Conservation (phyloP, 2,888 invertebrate species). For the Lochmaea capreae region DNA sequence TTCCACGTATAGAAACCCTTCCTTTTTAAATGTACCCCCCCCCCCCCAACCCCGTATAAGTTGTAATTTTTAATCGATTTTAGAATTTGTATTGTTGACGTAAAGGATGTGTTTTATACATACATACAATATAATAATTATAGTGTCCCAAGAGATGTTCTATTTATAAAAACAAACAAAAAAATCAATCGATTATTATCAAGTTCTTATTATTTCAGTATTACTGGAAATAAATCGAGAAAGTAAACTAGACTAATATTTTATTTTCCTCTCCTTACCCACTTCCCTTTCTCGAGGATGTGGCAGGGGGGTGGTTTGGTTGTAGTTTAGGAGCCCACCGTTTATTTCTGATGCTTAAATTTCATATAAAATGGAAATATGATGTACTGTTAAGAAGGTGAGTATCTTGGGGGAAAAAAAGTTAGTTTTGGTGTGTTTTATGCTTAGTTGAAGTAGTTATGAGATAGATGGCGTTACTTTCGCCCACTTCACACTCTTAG, state of each 20-base stretch:
- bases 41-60: neutral
- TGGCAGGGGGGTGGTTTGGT: too few species aligned
- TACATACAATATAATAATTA: conserved; percentile 41
- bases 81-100: conserved; percentile 41
- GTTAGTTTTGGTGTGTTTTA: too few species aligned
- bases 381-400: too few species aligned
- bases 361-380: too few species aligned
- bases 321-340: too few species aligned
- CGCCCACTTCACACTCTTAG: too few species aligned
- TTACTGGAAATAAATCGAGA: conserved; percentile 43
- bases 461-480: too few species aligned
- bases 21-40: conserved; percentile 33
- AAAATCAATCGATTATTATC: conserved; percentile 23
- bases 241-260: conserved; percentile 29
- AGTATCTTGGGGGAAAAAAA: too few species aligned
- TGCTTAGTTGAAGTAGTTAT: too few species aligned
- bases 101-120: conserved; percentile 44
- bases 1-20: conserved; percentile 28
- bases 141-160: conserved; percentile 46
- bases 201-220: conserved; percentile 38
- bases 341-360: too few species aligned
- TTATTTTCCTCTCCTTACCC: neutral
- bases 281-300: neutral
- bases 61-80: conserved; percentile 40
- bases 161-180: conserved; percentile 42